A percentile compares a stretch with the other conserved stretches of the same genome.
These are phyloP conservation scores for Xenopus petersii DNA, from an alignment of 2,797 vertebrate species.

Conservation along the genomic window DNA sequence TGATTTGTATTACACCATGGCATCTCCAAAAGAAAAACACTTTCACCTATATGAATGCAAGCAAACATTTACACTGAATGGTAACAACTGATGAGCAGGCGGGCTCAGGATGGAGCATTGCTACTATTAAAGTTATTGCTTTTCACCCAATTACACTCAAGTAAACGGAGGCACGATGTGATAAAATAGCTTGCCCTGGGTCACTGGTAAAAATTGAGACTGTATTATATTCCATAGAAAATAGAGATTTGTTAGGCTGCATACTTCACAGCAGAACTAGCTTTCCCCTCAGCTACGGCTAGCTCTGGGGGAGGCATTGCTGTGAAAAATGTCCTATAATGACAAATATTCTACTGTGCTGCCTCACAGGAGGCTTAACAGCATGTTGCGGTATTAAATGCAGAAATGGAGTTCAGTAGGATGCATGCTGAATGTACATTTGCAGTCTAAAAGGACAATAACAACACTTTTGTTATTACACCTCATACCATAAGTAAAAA, in stretches of 20 bases:
- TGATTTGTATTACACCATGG: conserved; percentile 16
- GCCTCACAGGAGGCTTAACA: too few species aligned
- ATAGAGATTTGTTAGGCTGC: conserved; percentile 36
- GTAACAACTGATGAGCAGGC: conserved; percentile 31
- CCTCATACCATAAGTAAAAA: too few species aligned
- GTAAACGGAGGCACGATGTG: conserved; percentile 34
- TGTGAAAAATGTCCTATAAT: background rate
- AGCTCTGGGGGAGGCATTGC: background rate
- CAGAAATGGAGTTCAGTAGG: too few species aligned
- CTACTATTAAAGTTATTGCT: conserved; percentile 31
- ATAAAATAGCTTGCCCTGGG: conserved; percentile 46
- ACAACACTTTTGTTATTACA: too few species aligned
- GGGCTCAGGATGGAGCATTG: conserved; percentile 27
- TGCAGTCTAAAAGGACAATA: too few species aligned
- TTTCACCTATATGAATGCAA: conserved; percentile 35
- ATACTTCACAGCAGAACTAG: conserved; percentile 15
- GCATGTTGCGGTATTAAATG: too few species aligned
- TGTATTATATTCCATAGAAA: conserved; percentile 37
- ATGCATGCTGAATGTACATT: too few species aligned
- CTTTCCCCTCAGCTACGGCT: conserved; percentile 15
- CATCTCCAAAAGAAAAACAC: conserved; percentile 19
- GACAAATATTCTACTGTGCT: too few species aligned
- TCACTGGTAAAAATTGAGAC: conserved; percentile 46
- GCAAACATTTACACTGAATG: conserved; percentile 38
- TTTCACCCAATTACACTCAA: conserved; percentile 46